These are phyloP conservation scores for Aporophyla lueneburgensis DNA, from an alignment of 2,888 invertebrate genomes.

Conservation along the genomic window DNA sequence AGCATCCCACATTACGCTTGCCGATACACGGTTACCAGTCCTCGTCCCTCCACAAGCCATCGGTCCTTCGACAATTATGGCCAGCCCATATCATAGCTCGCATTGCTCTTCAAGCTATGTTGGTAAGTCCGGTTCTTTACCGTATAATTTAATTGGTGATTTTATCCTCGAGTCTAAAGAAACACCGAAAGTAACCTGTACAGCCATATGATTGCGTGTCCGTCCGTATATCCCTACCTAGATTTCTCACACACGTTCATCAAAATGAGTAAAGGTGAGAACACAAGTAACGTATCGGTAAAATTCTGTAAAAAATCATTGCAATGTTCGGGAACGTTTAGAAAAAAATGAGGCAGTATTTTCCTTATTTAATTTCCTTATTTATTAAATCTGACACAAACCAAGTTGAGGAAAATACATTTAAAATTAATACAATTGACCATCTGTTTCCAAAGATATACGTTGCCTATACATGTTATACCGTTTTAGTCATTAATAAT, in stretches of 20 bases:
- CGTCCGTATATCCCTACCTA: neutral
- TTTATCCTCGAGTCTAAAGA: too few species aligned
- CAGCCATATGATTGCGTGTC: too few species aligned
- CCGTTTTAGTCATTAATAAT: neutral
- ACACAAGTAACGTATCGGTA: neutral
- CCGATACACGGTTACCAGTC: too few species aligned
- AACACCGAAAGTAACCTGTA: too few species aligned
- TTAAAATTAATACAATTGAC: neutral
- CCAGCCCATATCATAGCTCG: too few species aligned
- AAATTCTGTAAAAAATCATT: too few species aligned
- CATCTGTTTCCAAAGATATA: neutral
- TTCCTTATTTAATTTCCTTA: conserved; percentile 23
- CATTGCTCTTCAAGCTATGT: too few species aligned
- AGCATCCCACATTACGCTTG: too few species aligned
- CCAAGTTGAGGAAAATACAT: conserved; percentile 23
- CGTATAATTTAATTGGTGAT: too few species aligned
- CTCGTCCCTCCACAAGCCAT: too few species aligned
- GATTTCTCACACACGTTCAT: neutral
- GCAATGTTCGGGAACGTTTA: neutral
- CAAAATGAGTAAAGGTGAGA: neutral
- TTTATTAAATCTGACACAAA: neutral
- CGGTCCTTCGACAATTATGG: too few species aligned
- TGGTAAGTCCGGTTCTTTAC: too few species aligned
- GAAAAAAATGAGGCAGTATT: conserved; percentile 2
- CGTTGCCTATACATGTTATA: neutral